A percentile compares a stretch with the other conserved stretches of the same genome.
These are phyloP conservation scores for Heliconius eleuchia DNA, from an alignment of 1,140 invertebrate species.

Conservation along the genomic window DNA sequence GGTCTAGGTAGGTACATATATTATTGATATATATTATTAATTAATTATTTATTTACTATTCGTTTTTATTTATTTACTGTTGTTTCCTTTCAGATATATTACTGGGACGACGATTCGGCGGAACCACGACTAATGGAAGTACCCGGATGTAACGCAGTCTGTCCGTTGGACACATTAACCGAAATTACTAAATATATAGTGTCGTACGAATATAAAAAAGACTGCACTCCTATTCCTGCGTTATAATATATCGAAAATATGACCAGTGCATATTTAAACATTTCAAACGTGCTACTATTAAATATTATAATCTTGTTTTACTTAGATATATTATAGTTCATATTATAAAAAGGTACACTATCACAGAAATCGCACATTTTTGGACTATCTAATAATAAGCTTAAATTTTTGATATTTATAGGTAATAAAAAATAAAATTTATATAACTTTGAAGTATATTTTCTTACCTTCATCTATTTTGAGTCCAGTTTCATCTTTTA, in stretches of 20 bases:
- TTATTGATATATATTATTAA: no score
- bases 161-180: conserved; percentile 73
- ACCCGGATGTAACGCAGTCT: conserved; percentile 69
- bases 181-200: conserved; percentile 71
- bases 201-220: conserved; percentile 69
- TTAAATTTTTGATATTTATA: conserved; percentile 8
- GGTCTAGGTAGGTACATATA: no score
- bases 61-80: background rate
- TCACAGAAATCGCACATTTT: conserved; percentile 12
- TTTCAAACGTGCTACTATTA: conserved; percentile 6
- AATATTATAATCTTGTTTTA: background rate
- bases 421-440: conserved; percentile 13
- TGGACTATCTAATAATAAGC: conserved; percentile 1
- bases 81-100: conserved; percentile 69
- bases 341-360: conserved; percentile 14
- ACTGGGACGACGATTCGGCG: conserved; percentile 76
- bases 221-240: conserved; percentile 60
- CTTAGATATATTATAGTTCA: background rate
- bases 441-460: conserved; percentile 30
- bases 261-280: conserved; percentile 16
- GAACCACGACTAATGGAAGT: conserved; percentile 75
- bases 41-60: no score
- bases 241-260: conserved; percentile 29
- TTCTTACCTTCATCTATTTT: conserved; percentile 88
- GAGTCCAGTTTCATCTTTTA: conserved; percentile 89